phyloP scores from a whole-genome alignment of 2,888 invertebrate species.

The Mesochorus sp. region DNA sequence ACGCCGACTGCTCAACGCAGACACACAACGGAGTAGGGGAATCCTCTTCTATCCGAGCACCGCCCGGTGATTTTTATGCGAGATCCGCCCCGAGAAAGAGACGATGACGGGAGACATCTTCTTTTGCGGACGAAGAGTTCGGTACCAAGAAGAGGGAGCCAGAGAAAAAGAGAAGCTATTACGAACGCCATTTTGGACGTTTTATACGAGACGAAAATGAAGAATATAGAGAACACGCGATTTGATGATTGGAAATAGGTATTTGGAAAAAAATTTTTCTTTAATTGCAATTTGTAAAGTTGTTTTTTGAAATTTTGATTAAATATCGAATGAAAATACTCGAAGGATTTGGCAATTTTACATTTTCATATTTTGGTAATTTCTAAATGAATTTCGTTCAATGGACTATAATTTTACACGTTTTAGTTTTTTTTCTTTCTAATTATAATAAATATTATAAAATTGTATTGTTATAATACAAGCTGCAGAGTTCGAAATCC shows the following conservation, averaged over 20 bases:
- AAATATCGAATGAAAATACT: background rate
- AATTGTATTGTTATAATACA: too few relatives aligned
- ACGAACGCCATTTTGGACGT: constrained; percentile 52
- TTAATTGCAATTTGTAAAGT: background rate
- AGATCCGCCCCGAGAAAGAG: constrained; percentile 41
- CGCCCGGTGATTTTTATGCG: constrained; percentile 46
- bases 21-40: constrained; percentile 29
- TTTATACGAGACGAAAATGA: background rate
- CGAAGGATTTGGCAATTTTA: background rate
- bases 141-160: background rate
- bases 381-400: too few relatives aligned
- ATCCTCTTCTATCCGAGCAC: constrained; percentile 44
- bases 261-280: too few relatives aligned
- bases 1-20: constrained; percentile 18
- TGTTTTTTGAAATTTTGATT: background rate
- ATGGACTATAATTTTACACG: too few relatives aligned
- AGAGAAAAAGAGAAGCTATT: too few relatives aligned
- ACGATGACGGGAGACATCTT: constrained; percentile 53
- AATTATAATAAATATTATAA: too few relatives aligned
- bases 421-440: too few relatives aligned
- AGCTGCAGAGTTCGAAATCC: background rate
- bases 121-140: constrained; percentile 26
- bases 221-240: background rate
- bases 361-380: too few relatives aligned
- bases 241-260: too few relatives aligned